A percentile compares a stretch with the other conserved stretches of the same genome.
phyloP scores from a whole-genome alignment of 2,113 vertebrate genomes.

The Promerops cafer region DNA sequence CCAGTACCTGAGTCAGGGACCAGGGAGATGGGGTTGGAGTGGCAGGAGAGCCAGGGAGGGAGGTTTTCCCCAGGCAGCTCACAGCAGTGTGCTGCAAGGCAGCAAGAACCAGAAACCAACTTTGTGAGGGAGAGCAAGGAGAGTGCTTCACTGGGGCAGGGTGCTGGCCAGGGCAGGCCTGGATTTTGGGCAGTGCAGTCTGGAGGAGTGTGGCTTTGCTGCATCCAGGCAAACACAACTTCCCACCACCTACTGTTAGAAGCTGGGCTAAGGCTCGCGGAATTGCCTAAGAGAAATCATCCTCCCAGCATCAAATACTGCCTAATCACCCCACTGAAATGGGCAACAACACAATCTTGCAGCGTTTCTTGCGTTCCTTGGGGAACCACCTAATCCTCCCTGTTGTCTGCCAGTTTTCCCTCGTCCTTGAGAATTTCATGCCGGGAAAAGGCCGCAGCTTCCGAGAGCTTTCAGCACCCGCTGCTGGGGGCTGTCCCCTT shows the following conservation, averaged over 20 bases:
- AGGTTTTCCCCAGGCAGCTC: background rate
- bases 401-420: constrained; percentile 1
- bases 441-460: background rate
- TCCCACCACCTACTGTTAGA: background rate
- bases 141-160: background rate
- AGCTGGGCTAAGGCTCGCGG: background rate
- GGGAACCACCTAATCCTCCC: constrained; percentile 38
- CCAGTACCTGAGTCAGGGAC: background rate
- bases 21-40: background rate
- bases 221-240: background rate
- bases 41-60: background rate
- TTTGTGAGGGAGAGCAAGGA: background rate
- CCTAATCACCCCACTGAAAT: background rate
- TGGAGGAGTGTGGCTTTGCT: background rate
- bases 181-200: background rate
- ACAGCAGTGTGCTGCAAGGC: background rate
- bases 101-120: background rate
- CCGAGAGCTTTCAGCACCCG: background rate
- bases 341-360: background rate
- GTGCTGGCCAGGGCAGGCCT: background rate
- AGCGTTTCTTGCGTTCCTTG: background rate
- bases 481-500: background rate
- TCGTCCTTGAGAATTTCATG: constrained; percentile 13
- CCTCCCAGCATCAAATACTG: background rate
- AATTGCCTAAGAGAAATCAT: background rate